Percentiles rank a stretch among this genome's conserved stretches.
Evolutionary conservation across 2,113 vertebrate genomes (phyloP).

Genomic region (Boleophthalmus pectinirostris): DNA sequence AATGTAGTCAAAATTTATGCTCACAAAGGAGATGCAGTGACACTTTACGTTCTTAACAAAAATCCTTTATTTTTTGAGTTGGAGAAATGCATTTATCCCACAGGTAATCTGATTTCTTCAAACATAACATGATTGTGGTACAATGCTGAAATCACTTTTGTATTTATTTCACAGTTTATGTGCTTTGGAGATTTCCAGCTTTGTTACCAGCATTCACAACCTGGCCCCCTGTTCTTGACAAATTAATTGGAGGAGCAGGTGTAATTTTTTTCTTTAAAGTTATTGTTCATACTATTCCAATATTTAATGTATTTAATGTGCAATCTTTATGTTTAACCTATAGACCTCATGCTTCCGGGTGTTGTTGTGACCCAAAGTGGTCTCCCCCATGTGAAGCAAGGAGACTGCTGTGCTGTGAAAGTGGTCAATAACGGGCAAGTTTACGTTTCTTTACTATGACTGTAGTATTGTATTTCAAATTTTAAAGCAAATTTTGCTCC

Average conservation of each 20-base stretch:
- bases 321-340: constrained; percentile 23
- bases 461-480: neutral
- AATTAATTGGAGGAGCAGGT: constrained; percentile 93
- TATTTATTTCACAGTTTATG: constrained; percentile 81
- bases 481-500: neutral
- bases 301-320: neutral
- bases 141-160: neutral
- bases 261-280: constrained; percentile 12
- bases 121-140: no score
- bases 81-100: constrained; percentile 88
- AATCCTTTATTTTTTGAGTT: constrained; percentile 91
- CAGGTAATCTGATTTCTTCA: constrained; percentile 77
- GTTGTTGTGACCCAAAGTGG: constrained; percentile 85
- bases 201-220: constrained; percentile 86
- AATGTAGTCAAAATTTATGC: constrained; percentile 86
- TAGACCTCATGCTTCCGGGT: constrained; percentile 97
- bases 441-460: neutral
- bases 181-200: constrained; percentile 85
- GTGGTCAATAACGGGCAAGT: constrained; percentile 87
- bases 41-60: constrained; percentile 83
- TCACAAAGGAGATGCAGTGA: constrained; percentile 88
- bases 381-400: constrained; percentile 83
- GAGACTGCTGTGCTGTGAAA: constrained; percentile 84
- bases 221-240: constrained; percentile 90
- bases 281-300: neutral